These are phyloP conservation scores for Leptopilina clavipes DNA, from an alignment of 1,140 invertebrate genomes.

Conservation along the genomic window DNA sequence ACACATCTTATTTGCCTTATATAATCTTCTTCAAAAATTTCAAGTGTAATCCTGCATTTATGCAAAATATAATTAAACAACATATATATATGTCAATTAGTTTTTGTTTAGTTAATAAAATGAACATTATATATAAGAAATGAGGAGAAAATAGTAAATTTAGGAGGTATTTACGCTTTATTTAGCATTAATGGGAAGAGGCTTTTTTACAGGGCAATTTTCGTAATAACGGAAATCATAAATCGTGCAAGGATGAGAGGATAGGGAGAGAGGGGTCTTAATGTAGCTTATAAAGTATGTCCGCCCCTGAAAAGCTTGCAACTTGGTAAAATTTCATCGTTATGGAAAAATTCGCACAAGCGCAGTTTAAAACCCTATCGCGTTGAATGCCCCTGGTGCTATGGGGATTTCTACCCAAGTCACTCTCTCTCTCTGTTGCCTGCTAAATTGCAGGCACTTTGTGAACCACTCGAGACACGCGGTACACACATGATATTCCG, in stretches of 20 bases:
- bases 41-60: background rate
- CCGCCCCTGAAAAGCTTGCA: slow-evolving; percentile 31
- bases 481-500: slow-evolving; percentile 27
- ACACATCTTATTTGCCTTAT: background rate
- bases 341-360: slow-evolving; percentile 20
- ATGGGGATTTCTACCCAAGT: slow-evolving; percentile 2
- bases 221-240: slow-evolving; percentile 34
- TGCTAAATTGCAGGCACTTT: slow-evolving; percentile 31
- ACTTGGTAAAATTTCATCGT: slow-evolving; percentile 22
- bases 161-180: slow-evolving; percentile 3
- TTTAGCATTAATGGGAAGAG: background rate
- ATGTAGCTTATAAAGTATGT: slow-evolving; percentile 30
- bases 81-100: too few species aligned
- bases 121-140: background rate
- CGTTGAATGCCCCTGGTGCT: slow-evolving; percentile 21
- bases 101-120: too few species aligned
- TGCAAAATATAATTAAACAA: background rate
- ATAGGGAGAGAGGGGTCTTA: slow-evolving; percentile 5
- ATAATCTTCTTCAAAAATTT: background rate
- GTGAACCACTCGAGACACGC: slow-evolving; percentile 30
- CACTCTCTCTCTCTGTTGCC: background rate
- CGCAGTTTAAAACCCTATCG: background rate
- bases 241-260: background rate
- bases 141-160: background rate
- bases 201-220: slow-evolving; percentile 9